These are phyloP conservation scores for Chaetogeoica ovagalla DNA, from an alignment of 2,888 invertebrate genomes.

Conservation along the genomic window DNA sequence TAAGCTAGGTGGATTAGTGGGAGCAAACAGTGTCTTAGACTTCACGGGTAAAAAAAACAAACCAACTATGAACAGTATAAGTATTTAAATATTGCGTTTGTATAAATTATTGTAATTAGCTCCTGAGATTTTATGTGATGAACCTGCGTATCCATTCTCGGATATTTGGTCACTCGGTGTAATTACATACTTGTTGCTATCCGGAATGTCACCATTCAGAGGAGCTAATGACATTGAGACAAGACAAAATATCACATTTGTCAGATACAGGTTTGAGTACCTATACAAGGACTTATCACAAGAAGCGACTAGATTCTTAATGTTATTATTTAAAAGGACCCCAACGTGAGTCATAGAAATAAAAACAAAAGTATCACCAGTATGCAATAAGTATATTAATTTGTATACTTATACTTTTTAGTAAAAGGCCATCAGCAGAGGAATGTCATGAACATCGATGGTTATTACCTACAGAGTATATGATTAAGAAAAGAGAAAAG, in stretches of 20 bases:
- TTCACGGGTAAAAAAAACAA: constrained; percentile 50
- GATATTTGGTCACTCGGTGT: constrained; percentile 97
- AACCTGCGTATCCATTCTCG: constrained; percentile 83
- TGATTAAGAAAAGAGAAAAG: constrained; percentile 88
- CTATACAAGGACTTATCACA: constrained; percentile 93
- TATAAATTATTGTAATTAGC: constrained; percentile 63
- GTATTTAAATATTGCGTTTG: not conserved
- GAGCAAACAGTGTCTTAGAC: constrained; percentile 57
- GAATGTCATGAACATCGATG: constrained; percentile 96
- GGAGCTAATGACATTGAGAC: constrained; percentile 82
- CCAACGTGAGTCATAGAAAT: constrained; percentile 70
- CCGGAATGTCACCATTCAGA: constrained; percentile 88
- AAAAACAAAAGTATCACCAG: not conserved
- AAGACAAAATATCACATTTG: constrained; percentile 87
- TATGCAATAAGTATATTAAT: constrained; percentile 13
- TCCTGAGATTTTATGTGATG: constrained; percentile 86
- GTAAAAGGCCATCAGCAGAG: constrained; percentile 90
- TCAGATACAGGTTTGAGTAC: constrained; percentile 90
- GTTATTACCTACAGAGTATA: constrained; percentile 88
- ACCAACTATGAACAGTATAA: not conserved
- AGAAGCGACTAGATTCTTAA: constrained; percentile 89
- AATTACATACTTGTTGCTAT: constrained; percentile 86
- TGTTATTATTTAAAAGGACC: constrained; percentile 91
- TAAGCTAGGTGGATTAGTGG: constrained; percentile 74
- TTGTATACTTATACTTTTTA: constrained; percentile 60